phyloP scores from a whole-genome alignment of 2,797 vertebrate genomes.

The Microtus obscurus region DNA sequence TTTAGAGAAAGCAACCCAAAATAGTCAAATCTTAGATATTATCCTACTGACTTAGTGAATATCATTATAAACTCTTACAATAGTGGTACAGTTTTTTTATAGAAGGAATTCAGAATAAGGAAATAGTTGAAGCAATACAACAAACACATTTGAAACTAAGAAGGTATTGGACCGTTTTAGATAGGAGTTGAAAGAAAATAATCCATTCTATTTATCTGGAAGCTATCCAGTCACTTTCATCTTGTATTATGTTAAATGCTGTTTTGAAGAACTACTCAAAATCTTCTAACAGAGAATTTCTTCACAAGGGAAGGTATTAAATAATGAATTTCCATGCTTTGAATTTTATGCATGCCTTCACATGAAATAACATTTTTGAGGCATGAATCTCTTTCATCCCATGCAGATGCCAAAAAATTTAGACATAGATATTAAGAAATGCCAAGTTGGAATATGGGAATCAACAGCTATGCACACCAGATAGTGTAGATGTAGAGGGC shows the following conservation, averaged over 20 bases:
- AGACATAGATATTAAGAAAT: constrained; percentile 46
- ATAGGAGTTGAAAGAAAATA: constrained; percentile 63
- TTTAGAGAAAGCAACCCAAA: background rate
- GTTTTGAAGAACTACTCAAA: constrained; percentile 72
- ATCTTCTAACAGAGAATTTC: constrained; percentile 77
- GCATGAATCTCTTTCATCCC: constrained; percentile 65
- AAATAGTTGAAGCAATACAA: background rate
- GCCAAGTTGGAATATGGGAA: background rate
- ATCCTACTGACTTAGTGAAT: background rate
- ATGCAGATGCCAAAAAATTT: constrained; percentile 66
- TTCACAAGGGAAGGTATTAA: constrained; percentile 64
- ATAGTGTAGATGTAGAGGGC: too few relatives aligned
- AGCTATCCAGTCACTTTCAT: constrained; percentile 54
- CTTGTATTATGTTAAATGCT: constrained; percentile 76
- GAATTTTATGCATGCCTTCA: constrained; percentile 64
- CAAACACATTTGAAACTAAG: constrained; percentile 55
- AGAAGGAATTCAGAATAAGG: background rate
- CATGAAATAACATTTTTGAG: constrained; percentile 63
- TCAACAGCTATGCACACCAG: background rate
- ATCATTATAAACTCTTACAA: constrained; percentile 15
- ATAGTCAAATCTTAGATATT: background rate
- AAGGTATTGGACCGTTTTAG: background rate
- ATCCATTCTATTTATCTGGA: constrained; percentile 70
- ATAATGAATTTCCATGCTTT: constrained; percentile 75
- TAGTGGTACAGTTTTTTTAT: background rate